Conservation (phyloP, 2,888 invertebrate genomes). For the Athripsodes cinereus region DNA sequence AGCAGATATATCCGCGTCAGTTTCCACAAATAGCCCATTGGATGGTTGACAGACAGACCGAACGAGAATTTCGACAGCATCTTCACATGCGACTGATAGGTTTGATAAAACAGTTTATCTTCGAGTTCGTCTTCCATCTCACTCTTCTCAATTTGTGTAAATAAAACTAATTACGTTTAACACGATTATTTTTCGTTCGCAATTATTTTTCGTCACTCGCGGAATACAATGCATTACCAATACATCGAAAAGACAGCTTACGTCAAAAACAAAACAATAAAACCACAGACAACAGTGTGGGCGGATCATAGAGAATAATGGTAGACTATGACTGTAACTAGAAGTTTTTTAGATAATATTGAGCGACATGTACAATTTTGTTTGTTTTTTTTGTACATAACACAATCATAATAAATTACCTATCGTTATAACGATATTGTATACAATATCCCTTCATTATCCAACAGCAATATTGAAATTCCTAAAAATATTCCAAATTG, state of each 20-base stretch:
- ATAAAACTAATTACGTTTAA: neutral
- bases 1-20: constrained; percentile 71
- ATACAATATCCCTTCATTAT: too few relatives aligned
- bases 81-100: constrained; percentile 81
- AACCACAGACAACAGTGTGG: neutral
- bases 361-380: neutral
- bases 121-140: constrained; percentile 90
- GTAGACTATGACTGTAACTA: neutral
- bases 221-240: neutral
- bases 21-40: constrained; percentile 71
- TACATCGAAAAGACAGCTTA: neutral
- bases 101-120: constrained; percentile 82
- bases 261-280: constrained; percentile 16
- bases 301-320: neutral
- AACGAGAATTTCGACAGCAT: constrained; percentile 74
- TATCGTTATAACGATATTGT: too few relatives aligned
- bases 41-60: constrained; percentile 71
- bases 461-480: too few relatives aligned
- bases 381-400: neutral
- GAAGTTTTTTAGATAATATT: neutral
- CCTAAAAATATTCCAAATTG: too few relatives aligned
- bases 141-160: too few relatives aligned
- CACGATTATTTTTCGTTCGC: neutral
- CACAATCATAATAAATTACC: too few relatives aligned
- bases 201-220: neutral